Conservation (phyloP, 2,888 invertebrate genomes). For the Smittia aterrima region DNA sequence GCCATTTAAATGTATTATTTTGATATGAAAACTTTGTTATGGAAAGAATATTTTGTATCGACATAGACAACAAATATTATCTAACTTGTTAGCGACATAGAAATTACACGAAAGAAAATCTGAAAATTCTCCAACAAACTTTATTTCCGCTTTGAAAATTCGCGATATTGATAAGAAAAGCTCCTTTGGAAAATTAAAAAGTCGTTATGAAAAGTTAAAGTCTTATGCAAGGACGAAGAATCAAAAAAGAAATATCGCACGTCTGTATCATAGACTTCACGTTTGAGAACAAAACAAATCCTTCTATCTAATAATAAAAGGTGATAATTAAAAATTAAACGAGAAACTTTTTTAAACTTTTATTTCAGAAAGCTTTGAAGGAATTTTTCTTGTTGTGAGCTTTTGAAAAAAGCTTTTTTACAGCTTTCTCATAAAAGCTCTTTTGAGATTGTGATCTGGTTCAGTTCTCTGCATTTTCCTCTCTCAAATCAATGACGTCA, state of each 20-base stretch:
- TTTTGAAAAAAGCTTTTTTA: no score
- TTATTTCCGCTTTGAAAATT: background rate
- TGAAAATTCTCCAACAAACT: background rate
- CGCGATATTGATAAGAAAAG: background rate
- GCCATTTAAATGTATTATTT: background rate
- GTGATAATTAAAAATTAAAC: background rate
- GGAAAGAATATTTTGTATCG: no score
- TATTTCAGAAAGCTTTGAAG: no score
- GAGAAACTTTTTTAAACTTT: background rate
- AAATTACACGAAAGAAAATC: background rate
- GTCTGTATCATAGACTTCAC: slow-evolving; percentile 6
- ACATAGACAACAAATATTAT: background rate
- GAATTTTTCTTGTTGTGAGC: no score
- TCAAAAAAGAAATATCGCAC: background rate
- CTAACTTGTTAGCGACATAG: background rate
- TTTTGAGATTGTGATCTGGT: no score
- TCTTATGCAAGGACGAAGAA: background rate
- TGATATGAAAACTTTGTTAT: no score
- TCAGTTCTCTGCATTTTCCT: background rate
- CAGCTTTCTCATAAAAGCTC: no score
- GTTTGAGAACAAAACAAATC: background rate
- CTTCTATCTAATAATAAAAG: background rate
- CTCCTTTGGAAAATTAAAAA: background rate
- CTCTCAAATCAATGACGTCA: background rate
- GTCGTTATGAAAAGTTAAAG: background rate